phyloP scores from a whole-genome alignment of 2,888 invertebrate species.

The Fragum sueziense region DNA sequence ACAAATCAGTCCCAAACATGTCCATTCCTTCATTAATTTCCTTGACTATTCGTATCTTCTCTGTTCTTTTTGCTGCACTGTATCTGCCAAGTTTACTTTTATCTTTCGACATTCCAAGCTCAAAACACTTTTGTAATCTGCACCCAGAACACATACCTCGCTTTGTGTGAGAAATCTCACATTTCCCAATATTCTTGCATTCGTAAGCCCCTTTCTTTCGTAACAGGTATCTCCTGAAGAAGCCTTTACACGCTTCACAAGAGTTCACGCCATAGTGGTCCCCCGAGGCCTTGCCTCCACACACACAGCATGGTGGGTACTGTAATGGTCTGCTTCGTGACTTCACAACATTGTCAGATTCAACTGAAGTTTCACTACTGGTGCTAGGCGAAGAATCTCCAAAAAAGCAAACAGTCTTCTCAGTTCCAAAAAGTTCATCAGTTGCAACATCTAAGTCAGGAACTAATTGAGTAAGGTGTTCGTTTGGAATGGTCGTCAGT shows the following conservation, averaged over 20 bases:
- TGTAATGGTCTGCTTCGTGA: neutral
- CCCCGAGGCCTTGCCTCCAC: slow-evolving; percentile 53
- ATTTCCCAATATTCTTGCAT: slow-evolving; percentile 44
- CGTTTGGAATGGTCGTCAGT: neutral
- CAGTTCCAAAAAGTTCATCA: neutral
- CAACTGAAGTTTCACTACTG: neutral
- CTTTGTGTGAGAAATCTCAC: slow-evolving; percentile 39
- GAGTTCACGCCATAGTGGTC: slow-evolving; percentile 54
- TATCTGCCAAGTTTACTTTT: slow-evolving; percentile 52
- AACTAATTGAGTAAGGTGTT: neutral
- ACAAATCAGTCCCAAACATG: neutral
- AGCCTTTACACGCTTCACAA: slow-evolving; percentile 60
- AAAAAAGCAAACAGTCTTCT: too few relatives aligned
- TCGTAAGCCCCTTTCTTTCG: slow-evolving; percentile 48
- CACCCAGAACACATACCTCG: slow-evolving; percentile 54
- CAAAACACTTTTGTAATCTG: slow-evolving; percentile 47
- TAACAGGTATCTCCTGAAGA: slow-evolving; percentile 52
- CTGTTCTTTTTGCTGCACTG: slow-evolving; percentile 48
- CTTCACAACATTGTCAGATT: neutral
- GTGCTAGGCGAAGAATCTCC: too few relatives aligned
- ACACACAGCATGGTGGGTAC: slow-evolving; percentile 57
- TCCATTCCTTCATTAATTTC: neutral
- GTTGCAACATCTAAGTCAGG: neutral
- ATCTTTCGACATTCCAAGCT: slow-evolving; percentile 54
- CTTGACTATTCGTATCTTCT: slow-evolving; percentile 48